Conservation (phyloP, 2,888 invertebrate species). For the Cabera pusaria region DNA sequence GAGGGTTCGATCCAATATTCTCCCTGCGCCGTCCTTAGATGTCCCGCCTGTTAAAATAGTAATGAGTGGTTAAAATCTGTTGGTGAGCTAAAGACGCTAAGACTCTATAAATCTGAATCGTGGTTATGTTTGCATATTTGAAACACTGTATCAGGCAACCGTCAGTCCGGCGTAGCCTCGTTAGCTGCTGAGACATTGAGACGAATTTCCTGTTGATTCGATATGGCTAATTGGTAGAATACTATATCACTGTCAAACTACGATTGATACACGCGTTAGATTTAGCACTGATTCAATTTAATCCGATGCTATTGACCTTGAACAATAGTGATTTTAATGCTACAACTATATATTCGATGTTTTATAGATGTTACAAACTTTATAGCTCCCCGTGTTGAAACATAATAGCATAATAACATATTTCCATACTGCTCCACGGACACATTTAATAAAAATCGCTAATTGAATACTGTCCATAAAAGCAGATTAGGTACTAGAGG, state of each 20-base stretch:
- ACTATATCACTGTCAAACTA: conserved; percentile 36
- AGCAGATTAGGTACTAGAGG: no score
- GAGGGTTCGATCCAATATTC: conserved; percentile 90
- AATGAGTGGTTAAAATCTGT: conserved; percentile 3
- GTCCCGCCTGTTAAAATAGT: conserved; percentile 82
- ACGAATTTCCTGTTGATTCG: conserved; percentile 35
- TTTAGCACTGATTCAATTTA: conserved; percentile 30
- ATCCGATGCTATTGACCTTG: conserved; percentile 30
- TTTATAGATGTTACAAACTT: no score
- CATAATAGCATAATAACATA: conserved; percentile 6
- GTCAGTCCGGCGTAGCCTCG: conserved; percentile 29
- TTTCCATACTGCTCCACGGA: no score
- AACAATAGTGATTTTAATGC: conserved; percentile 6
- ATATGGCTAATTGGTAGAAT: conserved; percentile 35
- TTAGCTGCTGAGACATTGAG: conserved; percentile 33
- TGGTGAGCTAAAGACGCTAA: no score
- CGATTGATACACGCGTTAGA: conserved; percentile 32
- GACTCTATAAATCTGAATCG: conserved; percentile 10
- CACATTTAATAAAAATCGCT: no score
- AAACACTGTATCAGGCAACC: conserved; percentile 18
- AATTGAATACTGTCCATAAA: no score
- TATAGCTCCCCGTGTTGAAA: background rate
- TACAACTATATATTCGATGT: no score
- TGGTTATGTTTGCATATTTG: conserved; percentile 12
- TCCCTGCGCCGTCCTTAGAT: conserved; percentile 85